Conservation (phyloP, 2,797 vertebrate species). For the Sebastes baramenuke region DNA sequence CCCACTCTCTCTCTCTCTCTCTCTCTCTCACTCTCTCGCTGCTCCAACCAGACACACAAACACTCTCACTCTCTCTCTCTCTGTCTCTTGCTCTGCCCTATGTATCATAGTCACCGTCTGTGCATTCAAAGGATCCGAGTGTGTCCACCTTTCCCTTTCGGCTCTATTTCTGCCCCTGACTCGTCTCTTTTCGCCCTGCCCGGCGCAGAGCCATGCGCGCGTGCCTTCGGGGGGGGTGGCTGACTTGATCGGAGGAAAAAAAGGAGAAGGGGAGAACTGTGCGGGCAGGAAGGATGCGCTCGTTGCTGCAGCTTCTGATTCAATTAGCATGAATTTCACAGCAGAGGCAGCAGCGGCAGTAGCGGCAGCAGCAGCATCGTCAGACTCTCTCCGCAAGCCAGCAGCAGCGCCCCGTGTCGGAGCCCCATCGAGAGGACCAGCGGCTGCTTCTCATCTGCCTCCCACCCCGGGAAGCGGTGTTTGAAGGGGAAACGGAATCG, state of each 20-base stretch:
- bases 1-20: constrained; percentile 49
- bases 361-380: constrained; percentile 55
- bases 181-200: constrained; percentile 31
- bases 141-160: constrained; percentile 52
- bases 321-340: constrained; percentile 85
- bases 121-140: constrained; percentile 68
- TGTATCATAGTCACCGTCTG: constrained; percentile 71
- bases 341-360: constrained; percentile 68
- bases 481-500: constrained; percentile 44
- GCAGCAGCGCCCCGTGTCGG: constrained; percentile 59
- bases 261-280: constrained; percentile 62
- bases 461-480: constrained; percentile 41
- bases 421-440: constrained; percentile 62
- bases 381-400: constrained; percentile 65
- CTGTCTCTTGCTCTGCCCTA: constrained; percentile 59
- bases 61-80: constrained; percentile 27
- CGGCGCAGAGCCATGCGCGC: constrained; percentile 17
- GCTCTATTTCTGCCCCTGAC: constrained; percentile 46
- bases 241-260: constrained; percentile 57
- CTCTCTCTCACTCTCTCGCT: constrained; percentile 6
- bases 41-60: constrained; percentile 66
- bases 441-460: constrained; percentile 41
- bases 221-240: constrained; percentile 15
- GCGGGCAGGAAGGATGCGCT: constrained; percentile 76
- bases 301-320: constrained; percentile 81